These are phyloP conservation scores for Bombus confusus DNA, from an alignment of 1,140 invertebrate genomes.

Conservation along the genomic window DNA sequence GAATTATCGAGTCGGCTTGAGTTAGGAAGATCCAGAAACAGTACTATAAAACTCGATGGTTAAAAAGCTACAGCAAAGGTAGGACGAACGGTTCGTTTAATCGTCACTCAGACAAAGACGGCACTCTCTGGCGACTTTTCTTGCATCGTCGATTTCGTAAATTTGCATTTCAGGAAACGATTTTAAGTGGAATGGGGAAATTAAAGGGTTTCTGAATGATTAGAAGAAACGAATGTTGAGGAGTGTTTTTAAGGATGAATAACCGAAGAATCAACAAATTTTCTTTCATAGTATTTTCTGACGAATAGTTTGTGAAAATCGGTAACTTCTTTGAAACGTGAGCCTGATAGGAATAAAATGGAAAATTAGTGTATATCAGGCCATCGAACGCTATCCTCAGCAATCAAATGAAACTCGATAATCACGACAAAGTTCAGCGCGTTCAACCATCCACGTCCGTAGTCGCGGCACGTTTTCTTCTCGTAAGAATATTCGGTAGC, in stretches of 20 bases:
- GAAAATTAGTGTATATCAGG: background rate
- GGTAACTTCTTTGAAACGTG: background rate
- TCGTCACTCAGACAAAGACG: background rate
- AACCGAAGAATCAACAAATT: too few species aligned
- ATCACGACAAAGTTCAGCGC: too few species aligned
- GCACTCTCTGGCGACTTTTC: background rate
- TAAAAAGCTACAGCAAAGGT: background rate
- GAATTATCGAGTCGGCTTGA: constrained; percentile 40
- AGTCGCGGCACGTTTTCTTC: constrained; percentile 51
- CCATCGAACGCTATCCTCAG: background rate
- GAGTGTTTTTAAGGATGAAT: background rate
- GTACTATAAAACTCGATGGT: background rate
- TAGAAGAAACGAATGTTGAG: too few species aligned
- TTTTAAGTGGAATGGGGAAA: background rate
- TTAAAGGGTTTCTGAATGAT: too few species aligned
- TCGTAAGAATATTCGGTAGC: constrained; percentile 49
- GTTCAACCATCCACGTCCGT: background rate
- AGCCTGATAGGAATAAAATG: background rate
- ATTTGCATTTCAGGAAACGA: background rate
- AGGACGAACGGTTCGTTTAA: background rate
- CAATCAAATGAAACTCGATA: constrained; percentile 4
- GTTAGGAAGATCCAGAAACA: background rate
- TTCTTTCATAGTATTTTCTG: too few species aligned
- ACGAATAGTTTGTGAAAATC: too few species aligned
- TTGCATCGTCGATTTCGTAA: background rate